Conservation (phyloP, 2,113 vertebrate species). For the Ammodytes dubius region DNA sequence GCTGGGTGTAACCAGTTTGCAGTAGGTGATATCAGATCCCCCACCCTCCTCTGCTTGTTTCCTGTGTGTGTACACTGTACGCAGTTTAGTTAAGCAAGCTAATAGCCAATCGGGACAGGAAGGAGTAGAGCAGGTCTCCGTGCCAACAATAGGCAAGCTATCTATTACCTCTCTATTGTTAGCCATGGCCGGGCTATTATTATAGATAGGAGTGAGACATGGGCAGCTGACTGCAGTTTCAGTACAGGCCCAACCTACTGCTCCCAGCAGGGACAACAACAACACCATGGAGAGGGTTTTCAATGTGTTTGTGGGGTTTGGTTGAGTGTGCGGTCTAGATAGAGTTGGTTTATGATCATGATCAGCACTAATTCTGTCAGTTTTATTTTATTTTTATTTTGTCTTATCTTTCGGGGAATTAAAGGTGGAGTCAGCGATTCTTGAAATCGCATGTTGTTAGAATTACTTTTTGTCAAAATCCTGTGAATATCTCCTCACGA, state of each 20-base stretch:
- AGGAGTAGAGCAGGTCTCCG: constrained; percentile 60
- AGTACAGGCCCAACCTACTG: constrained; percentile 54
- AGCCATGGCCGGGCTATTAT: constrained; percentile 78
- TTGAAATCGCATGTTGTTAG: too few species aligned
- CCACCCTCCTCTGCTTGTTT: constrained; percentile 6
- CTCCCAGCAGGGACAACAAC: constrained; percentile 42
- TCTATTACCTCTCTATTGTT: constrained; percentile 85
- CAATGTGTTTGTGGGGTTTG: constrained; percentile 16
- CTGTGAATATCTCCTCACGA: too few species aligned
- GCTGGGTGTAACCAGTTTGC: constrained; percentile 34
- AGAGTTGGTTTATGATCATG: neutral
- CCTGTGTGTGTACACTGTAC: constrained; percentile 59
- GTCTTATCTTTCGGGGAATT: neutral
- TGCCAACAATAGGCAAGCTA: constrained; percentile 73
- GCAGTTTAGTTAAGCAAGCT: constrained; percentile 54
- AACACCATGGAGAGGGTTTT: constrained; percentile 33
- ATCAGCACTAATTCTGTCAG: neutral
- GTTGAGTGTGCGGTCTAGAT: neutral
- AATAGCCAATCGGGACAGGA: constrained; percentile 70
- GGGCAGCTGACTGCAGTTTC: constrained; percentile 72
- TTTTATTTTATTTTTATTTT: neutral
- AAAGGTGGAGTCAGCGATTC: too few species aligned
- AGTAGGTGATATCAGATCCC: constrained; percentile 55
- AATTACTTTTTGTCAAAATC: too few species aligned
- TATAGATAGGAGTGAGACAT: constrained; percentile 66